These are phyloP conservation scores for Norana najaformis DNA, from an alignment of 2,888 invertebrate species.

Conservation along the genomic window DNA sequence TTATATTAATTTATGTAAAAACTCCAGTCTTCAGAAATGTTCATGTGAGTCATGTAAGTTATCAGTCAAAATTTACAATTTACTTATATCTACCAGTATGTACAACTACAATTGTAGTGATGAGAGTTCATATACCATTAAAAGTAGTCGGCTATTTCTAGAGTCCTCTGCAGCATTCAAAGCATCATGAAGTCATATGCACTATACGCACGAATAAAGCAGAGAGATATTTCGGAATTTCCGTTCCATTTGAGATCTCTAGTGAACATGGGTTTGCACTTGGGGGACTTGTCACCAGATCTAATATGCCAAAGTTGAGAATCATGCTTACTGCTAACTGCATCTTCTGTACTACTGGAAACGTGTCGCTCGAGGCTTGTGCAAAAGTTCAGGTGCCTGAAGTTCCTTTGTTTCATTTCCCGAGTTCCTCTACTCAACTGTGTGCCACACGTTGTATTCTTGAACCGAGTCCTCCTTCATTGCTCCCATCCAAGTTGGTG, in stretches of 20 bases:
- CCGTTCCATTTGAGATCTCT: no score
- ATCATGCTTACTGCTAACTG: no score
- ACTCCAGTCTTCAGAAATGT: background rate
- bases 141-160: background rate
- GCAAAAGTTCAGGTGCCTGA: background rate
- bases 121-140: background rate
- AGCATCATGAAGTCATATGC: no score
- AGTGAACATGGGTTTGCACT: no score
- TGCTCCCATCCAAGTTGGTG: background rate
- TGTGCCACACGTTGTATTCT: slow-evolving; percentile 15
- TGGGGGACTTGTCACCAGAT: no score
- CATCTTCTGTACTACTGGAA: no score
- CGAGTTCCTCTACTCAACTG: background rate
- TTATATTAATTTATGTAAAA: background rate
- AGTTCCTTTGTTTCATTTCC: background rate
- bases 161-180: no score
- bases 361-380: background rate
- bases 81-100: background rate
- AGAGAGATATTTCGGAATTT: no score
- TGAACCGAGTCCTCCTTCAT: slow-evolving; percentile 14
- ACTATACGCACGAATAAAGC: no score
- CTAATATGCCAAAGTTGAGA: no score
- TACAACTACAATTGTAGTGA: background rate
- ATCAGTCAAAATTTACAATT: background rate
- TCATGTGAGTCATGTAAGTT: background rate